phyloP scores from a whole-genome alignment of 2,113 vertebrate species.

The Rhinopithecus roxellana region DNA sequence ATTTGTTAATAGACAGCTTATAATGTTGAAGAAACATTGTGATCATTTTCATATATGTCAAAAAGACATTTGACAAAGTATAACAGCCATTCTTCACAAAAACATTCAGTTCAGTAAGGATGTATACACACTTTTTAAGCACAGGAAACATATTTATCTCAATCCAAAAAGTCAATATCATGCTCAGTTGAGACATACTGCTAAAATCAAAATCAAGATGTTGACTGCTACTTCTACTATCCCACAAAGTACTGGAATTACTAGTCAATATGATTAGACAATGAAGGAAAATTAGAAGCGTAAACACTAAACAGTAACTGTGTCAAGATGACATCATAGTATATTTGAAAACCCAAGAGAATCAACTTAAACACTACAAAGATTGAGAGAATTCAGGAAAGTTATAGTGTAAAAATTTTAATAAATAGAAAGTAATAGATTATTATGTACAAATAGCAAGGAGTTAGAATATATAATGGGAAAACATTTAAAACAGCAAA shows the following conservation, averaged over 20 bases:
- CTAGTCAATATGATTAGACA: neutral
- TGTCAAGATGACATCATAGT: neutral
- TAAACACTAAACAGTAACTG: neutral
- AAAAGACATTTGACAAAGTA: neutral
- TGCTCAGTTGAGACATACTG: neutral
- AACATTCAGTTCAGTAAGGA: neutral
- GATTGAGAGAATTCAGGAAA: neutral
- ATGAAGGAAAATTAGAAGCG: neutral
- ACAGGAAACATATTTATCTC: neutral
- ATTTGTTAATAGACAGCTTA: neutral
- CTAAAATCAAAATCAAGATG: neutral
- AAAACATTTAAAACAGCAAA: neutral
- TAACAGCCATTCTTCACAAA: neutral
- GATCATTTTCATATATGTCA: neutral
- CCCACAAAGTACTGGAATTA: neutral
- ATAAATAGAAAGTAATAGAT: neutral
- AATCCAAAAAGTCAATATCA: neutral
- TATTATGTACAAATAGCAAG: neutral
- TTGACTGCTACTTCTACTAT: neutral
- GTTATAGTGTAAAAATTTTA: neutral
- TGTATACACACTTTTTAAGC: neutral
- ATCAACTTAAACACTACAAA: neutral
- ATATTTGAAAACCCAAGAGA: neutral
- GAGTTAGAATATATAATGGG: neutral
- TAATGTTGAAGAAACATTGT: neutral